Conservation (phyloP, 2,888 invertebrate genomes). For the Gastracanthus pulcherrimus region DNA sequence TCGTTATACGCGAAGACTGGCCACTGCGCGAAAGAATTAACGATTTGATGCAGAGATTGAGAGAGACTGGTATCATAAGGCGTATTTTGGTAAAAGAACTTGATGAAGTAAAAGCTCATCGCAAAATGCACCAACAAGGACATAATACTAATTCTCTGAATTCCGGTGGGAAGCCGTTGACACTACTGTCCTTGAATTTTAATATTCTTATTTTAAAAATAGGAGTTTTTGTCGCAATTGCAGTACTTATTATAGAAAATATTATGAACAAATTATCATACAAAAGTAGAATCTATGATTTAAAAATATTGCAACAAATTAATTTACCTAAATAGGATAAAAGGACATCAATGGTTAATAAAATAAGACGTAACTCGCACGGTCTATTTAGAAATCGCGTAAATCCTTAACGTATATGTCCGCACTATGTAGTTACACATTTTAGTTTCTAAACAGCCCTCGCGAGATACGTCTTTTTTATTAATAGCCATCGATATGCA, state of each 20-base stretch:
- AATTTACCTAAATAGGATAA: not conserved
- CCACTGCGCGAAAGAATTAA: not conserved
- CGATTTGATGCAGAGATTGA: not conserved
- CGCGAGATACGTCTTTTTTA: no score
- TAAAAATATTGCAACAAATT: not conserved
- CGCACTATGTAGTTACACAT: no score
- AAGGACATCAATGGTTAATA: not conserved
- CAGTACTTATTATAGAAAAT: not conserved
- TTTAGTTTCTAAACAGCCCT: no score
- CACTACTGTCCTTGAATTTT: not conserved
- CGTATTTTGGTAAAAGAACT: not conserved
- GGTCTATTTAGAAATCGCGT: no score
- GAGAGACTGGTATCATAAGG: not conserved
- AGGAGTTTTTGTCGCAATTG: not conserved
- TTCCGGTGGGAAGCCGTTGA: not conserved
- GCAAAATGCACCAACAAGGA: no score
- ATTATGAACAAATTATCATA: not conserved
- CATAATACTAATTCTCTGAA: not conserved
- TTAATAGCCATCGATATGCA: no score
- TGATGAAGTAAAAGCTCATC: not conserved
- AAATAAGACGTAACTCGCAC: not conserved
- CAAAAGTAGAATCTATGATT: not conserved
- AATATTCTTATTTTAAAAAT: not conserved
- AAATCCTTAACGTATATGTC: no score
- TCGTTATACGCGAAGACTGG: not conserved